Conservation (phyloP, 2,888 invertebrate species). For the Drosophila neonasuta region DNA sequence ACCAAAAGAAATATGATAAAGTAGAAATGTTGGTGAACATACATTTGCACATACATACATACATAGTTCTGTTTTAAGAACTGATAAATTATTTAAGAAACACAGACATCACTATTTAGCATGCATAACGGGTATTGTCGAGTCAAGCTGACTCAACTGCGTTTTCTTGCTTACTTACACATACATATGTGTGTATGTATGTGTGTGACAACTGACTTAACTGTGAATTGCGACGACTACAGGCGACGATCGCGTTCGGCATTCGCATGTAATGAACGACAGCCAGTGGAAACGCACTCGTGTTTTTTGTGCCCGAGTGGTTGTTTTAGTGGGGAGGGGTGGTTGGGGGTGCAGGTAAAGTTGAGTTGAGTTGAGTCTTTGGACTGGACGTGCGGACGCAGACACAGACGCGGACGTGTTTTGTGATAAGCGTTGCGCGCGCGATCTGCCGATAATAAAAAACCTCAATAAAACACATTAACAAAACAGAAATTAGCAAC, state of each 20-base stretch:
- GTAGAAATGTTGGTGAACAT: too few relatives aligned
- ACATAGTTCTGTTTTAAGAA: too few relatives aligned
- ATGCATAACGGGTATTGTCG: background rate
- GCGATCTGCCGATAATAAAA: slow-evolving; percentile 64
- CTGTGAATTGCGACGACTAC: slow-evolving; percentile 62
- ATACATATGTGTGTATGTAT: background rate
- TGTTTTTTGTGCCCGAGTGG: background rate
- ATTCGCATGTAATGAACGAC: slow-evolving; percentile 43
- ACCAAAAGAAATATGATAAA: too few relatives aligned
- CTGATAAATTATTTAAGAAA: too few relatives aligned
- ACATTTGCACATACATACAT: too few relatives aligned
- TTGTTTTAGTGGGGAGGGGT: background rate
- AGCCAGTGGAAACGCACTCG: slow-evolving; percentile 27
- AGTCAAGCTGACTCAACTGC: background rate
- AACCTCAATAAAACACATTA: slow-evolving; percentile 61
- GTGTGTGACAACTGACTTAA: slow-evolving; percentile 49
- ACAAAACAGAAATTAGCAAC: slow-evolving; percentile 66
- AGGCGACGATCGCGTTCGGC: slow-evolving; percentile 40
- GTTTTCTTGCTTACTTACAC: slow-evolving; percentile 39
- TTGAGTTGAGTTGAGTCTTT: background rate
- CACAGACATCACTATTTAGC: too few relatives aligned
- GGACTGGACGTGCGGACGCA: slow-evolving; percentile 14
- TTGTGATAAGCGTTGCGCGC: slow-evolving; percentile 56
- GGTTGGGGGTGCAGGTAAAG: background rate
- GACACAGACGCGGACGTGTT: slow-evolving; percentile 23